Evolutionary conservation across 2,888 invertebrate genomes (phyloP).

Genomic region (Steinernema hermaphroditum): DNA sequence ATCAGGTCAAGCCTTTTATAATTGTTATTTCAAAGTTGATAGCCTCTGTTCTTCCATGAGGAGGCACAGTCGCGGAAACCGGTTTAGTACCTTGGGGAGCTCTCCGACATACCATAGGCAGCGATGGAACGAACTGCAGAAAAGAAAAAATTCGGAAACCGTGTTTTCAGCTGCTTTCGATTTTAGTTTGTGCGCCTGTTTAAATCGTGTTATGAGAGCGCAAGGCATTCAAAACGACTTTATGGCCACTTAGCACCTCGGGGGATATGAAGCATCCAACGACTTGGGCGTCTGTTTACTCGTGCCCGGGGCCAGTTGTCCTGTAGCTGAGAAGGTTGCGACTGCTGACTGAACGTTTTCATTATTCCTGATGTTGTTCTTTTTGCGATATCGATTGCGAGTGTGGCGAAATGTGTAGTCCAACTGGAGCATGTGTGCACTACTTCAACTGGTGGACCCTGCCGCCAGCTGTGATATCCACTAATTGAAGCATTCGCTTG

Average conservation of each 20-base stretch:
- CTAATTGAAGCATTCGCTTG: not conserved
- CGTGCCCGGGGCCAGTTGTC: not conserved
- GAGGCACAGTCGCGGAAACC: not conserved
- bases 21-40: conserved; percentile 17
- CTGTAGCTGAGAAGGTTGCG: not conserved
- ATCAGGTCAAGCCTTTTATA: not conserved
- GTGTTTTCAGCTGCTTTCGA: conserved; percentile 8
- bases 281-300: not conserved
- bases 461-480: conserved; percentile 12
- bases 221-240: not conserved
- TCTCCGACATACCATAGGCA: not conserved
- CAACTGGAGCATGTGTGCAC: not conserved
- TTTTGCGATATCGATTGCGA: not conserved
- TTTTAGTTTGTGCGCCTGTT: not conserved
- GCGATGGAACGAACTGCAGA: not conserved
- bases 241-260: conserved; percentile 5
- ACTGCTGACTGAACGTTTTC: not conserved
- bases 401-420: not conserved
- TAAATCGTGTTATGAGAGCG: not conserved
- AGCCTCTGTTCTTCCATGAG: not conserved
- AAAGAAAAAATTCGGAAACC: not conserved
- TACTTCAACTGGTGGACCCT: not conserved
- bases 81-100: conserved; percentile 6
- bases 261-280: conserved; percentile 5
- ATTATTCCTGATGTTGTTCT: conserved; percentile 17